Base-by-base conservation (phyloP, 2,113 vertebrate species). In the Albula glossodonta region DNA sequence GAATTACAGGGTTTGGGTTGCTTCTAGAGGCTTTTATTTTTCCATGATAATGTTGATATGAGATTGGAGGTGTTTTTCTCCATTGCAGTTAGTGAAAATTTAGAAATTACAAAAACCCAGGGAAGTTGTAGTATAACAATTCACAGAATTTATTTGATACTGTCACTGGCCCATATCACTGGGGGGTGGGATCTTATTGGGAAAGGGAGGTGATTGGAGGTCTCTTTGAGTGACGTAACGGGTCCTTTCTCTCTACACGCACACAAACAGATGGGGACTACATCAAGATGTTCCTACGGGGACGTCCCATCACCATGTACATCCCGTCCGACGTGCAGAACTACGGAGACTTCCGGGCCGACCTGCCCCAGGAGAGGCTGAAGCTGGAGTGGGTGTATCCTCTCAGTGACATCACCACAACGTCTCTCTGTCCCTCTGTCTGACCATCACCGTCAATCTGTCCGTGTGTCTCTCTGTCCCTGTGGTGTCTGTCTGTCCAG, bases 321-420 rank as follows among this genome's bases (percentile, higher is more conserved):
- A 96, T 99, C 95, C 98, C 98, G 84, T 98, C 98, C 78, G 96
- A 98, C 25, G 95, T 99, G 88, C 96, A 97, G 85, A 99, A 96
- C 93, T 98, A 99, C 83, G 97, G 97, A 0, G 97, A 98, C 13
- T 96, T 99, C 85, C 96, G 96, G 81, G 96, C 96, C 74, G 98
- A 99, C 56, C 96, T 99, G 92, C 97, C 98, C 51, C 83, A 97
- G 77, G 98, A 99, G 90, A 96, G 96, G 91, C 97, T 99, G 86
- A 99, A 98, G 95, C 96, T 99, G 94, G 98, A 99, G 91, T 99
- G 98, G 98, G 97, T 95, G 98, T 99, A 99, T 99, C 98, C 98
- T 99, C 95, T 25, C 70, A n/a, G 3, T 22, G 70, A 2, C 1
- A n/a, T 7, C 63, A n/a, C 7, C 53, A 56, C 19, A 3, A 17